Evolutionary conservation across 2,888 invertebrate species (phyloP), one percentile per base, ranked within the genome.

Genomic region (Macropis europaea): DNA sequence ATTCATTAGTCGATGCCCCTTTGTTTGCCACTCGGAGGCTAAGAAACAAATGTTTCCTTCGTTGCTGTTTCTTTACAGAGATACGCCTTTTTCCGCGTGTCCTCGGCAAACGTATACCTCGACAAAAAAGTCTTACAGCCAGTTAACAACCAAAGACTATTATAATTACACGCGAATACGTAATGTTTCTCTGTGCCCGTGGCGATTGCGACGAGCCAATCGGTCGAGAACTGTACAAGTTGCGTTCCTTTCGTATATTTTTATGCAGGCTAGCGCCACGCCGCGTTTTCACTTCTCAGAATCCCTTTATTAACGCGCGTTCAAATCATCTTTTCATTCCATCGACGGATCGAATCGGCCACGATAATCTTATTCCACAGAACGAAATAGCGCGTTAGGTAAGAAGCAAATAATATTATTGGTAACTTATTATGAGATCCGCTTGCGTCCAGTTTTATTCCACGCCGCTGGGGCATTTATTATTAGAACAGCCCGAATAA

Each of bases 361-460:
- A 3, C n/a, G n/a, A 26, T 19, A 17, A 38, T 5, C 9, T 30
- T n/a, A 30, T 43, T 43, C 7, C 17, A 26, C n/a, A n/a, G n/a
- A n/a, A 28, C 34, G 26, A 40, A 17, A 17, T 11, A 17, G 24
- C 11, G n/a, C 0, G 26, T 67, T 36, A 42, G 9, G 15, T 40
- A 50, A 26, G 4, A 4, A 28, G 17, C 9, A 15, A 5, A 15
- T 15, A 1, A 40, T 15, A 15, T 24, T 40, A 15, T 24, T 22
- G 6, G 6, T 13, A 11, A 40, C 30, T 15, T 9, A 30, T 24
- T 4, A 48, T 15, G 17, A 11, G 17, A 17, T 50, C 13, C n/a
- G n/a, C n/a, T 30, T 50, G 11, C n/a, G 9, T 50, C 22, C 52
- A 36, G 47, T 76, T 68, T 76, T 59, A 70, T 79, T 76, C 50